phyloP scores from a whole-genome alignment of 1,140 invertebrate genomes.

The Arion vulgaris region DNA sequence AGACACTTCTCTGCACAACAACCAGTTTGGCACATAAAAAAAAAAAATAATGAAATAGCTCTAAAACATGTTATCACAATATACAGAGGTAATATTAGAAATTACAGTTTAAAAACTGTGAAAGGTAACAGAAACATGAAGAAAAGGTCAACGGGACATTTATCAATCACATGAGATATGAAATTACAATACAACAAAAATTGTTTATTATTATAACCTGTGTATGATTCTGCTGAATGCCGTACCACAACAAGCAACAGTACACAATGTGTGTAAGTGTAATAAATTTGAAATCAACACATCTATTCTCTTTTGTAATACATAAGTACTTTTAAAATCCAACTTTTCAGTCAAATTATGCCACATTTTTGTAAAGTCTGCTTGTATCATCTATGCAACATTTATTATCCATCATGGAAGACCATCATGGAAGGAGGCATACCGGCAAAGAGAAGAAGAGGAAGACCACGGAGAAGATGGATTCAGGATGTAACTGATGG shows the following conservation, averaged over 20 bases:
- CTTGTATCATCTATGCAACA: no score
- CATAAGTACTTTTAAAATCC: no score
- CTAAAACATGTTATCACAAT: neutral
- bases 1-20: neutral
- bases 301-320: no score
- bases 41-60: neutral
- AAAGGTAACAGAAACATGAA: neutral
- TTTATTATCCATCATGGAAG: no score
- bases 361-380: no score
- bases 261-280: no score
- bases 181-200: neutral
- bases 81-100: neutral
- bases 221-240: neutral
- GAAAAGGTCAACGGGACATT: neutral
- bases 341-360: no score
- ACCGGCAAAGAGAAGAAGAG: no score
- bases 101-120: neutral
- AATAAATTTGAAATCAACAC: no score
- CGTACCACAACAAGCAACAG: neutral
- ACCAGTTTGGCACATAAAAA: neutral
- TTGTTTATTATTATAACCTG: neutral
- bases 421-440: no score
- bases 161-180: neutral
- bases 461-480: no score
- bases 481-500: no score